Evolutionary conservation across 2,888 invertebrate genomes (phyloP).

Genomic region (Metellina segmentata): DNA sequence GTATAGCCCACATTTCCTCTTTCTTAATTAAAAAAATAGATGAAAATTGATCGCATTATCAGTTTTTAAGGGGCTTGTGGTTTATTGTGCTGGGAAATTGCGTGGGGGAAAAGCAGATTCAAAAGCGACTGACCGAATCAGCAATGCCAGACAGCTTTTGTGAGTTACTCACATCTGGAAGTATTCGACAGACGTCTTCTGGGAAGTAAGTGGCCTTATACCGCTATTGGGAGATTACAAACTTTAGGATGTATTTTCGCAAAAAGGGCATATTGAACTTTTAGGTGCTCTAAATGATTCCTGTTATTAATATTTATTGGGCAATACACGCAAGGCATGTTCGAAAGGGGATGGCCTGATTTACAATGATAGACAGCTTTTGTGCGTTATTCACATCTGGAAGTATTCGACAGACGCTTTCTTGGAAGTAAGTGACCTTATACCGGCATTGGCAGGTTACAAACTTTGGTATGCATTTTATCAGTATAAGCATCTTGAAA

Average conservation of each 20-base stretch:
- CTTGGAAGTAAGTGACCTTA: too few relatives aligned
- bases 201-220: too few relatives aligned
- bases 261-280: too few relatives aligned
- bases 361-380: background rate
- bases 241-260: too few relatives aligned
- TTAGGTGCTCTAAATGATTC: too few relatives aligned
- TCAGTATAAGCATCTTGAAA: too few relatives aligned
- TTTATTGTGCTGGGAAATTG: background rate
- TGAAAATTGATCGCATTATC: slow-evolving; percentile 38
- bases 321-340: background rate
- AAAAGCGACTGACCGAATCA: slow-evolving; percentile 37
- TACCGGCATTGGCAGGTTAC: too few relatives aligned
- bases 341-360: slow-evolving; percentile 18
- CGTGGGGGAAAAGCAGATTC: slow-evolving; percentile 11
- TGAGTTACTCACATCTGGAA: background rate
- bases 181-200: background rate
- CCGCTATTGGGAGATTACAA: too few relatives aligned
- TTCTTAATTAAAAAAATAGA: slow-evolving; percentile 35
- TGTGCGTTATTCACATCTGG: background rate
- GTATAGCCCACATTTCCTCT: slow-evolving; percentile 29
- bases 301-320: too few relatives aligned
- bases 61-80: background rate
- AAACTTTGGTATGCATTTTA: too few relatives aligned
- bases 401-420: too few relatives aligned
- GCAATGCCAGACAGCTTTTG: slow-evolving; percentile 11